Percentiles rank a stretch among this genome's conserved stretches.
Evolutionary conservation across 1,140 invertebrate genomes (phyloP).

Genomic region (Dendrolimus kikuchii): DNA sequence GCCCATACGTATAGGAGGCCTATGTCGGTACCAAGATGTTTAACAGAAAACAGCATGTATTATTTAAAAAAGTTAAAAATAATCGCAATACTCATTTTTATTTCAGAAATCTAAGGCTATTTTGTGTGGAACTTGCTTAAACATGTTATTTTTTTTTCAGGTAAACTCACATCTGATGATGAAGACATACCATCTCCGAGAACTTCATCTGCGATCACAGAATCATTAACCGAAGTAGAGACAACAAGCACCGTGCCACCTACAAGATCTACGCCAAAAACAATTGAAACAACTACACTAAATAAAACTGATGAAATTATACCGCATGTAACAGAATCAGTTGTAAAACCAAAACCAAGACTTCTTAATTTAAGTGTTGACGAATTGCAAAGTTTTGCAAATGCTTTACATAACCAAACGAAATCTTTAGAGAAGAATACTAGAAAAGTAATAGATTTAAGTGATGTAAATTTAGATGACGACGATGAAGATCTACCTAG

Average conservation of each 20-base stretch:
- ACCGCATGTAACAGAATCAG: slow-evolving; percentile 21
- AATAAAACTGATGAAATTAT: slow-evolving; percentile 11
- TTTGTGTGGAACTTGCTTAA: too few relatives aligned
- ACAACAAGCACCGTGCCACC: slow-evolving; percentile 7
- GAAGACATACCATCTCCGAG: slow-evolving; percentile 29
- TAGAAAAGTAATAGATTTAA: slow-evolving; percentile 46
- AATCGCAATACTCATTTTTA: too few relatives aligned
- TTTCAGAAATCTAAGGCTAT: too few relatives aligned
- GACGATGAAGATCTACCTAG: slow-evolving; percentile 53
- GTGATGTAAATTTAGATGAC: slow-evolving; percentile 56
- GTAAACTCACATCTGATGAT: slow-evolving; percentile 50
- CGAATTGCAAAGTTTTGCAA: slow-evolving; percentile 58
- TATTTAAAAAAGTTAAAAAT: too few relatives aligned
- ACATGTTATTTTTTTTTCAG: slow-evolving; percentile 25
- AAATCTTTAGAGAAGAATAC: slow-evolving; percentile 18
- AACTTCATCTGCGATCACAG: slow-evolving; percentile 12
- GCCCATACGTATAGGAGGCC: too few relatives aligned
- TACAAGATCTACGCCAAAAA: slow-evolving; percentile 12
- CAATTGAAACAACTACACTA: slow-evolving; percentile 15
- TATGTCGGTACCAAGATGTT: too few relatives aligned
- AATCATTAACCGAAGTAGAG: background rate
- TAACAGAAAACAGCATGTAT: too few relatives aligned
- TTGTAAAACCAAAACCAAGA: slow-evolving; percentile 43
- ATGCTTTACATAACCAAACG: slow-evolving; percentile 54
- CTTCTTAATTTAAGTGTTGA: slow-evolving; percentile 55